Evolutionary conservation across 2,797 vertebrate genomes (phyloP).

Genomic region (Mormyrus proboscirostris): DNA sequence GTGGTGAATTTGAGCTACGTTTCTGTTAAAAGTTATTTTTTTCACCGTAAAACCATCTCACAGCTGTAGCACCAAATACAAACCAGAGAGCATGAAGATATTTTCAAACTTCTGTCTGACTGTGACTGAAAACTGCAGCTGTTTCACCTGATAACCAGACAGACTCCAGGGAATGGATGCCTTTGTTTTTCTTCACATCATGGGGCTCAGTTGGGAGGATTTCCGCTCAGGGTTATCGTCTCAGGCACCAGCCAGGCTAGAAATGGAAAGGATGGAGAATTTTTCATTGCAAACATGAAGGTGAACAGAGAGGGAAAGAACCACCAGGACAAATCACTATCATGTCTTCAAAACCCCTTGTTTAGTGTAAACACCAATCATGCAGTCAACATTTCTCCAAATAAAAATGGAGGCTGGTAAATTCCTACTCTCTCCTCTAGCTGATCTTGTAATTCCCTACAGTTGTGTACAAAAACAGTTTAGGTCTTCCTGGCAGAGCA

Average conservation of each 20-base stretch:
- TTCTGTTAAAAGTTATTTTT: neutral
- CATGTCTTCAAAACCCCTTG: neutral
- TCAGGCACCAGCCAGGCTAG: neutral
- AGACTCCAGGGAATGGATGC: neutral
- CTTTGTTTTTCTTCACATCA: neutral
- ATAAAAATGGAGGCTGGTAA: neutral
- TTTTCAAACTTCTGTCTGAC: neutral
- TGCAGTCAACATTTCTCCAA: neutral
- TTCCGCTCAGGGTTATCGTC: neutral
- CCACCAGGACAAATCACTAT: neutral
- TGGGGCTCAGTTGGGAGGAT: neutral
- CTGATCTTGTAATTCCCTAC: neutral
- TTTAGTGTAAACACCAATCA: neutral
- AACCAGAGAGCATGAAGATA: neutral
- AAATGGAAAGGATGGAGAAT: neutral
- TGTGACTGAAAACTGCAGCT: neutral
- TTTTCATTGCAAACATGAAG: neutral
- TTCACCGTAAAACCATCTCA: neutral
- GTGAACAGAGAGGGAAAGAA: neutral
- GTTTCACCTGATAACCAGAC: neutral
- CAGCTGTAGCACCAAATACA: neutral
- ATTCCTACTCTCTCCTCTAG: neutral
- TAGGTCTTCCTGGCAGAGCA: neutral
- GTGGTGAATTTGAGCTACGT: neutral
- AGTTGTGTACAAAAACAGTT: neutral